Evolutionary conservation across 2,888 invertebrate species (phyloP), one percentile per base, ranked within the genome.

Genomic region (Antheraea assamensis): DNA sequence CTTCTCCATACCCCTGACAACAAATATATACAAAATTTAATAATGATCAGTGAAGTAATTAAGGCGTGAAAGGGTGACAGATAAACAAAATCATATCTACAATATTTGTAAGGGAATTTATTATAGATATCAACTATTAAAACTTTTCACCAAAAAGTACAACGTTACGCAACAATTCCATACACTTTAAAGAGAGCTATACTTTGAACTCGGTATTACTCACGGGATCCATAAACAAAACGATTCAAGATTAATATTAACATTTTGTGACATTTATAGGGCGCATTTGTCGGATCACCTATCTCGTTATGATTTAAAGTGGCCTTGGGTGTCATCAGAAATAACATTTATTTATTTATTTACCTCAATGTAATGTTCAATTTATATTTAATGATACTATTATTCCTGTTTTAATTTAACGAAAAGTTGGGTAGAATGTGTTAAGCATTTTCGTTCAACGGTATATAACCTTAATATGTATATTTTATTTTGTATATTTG

Each of bases 201-300:
- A 13, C 55, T 73, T 70, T 55, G 68, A 70, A 70, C 31, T 78
- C 77, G 75, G 79, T 75, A 80, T 79, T 78, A 76, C 80, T 77
- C 79, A 47, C 35, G 82, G 78, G 85, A 78, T 76, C 77, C 76
- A 83, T 84, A 83, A 83, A 84, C 81, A 80, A 80, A 76, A 73
- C 75, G 76, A 76, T 80, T 84, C 79, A 80, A 83, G 82, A 83
- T 84, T 83, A 82, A 84, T 84, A 82, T 83, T 81, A n/a, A 82
- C 81, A 80, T 80, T 81, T 78, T 78, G 78, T 77, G 80, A 79
- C 81, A 81, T 79, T 74, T 71, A 71, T 68, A 78, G 81, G 82
- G 80, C 78, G 78, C 78, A 82, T 79, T 76, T 72, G 42, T 73
- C 71, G 61, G 76, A 75, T 72, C 76, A 77, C 27, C 75, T 75